A percentile compares a stretch with the other conserved stretches of the same genome.
These are phyloP conservation scores for Atethmia centrago DNA, from an alignment of 2,888 invertebrate genomes.

Conservation along the genomic window DNA sequence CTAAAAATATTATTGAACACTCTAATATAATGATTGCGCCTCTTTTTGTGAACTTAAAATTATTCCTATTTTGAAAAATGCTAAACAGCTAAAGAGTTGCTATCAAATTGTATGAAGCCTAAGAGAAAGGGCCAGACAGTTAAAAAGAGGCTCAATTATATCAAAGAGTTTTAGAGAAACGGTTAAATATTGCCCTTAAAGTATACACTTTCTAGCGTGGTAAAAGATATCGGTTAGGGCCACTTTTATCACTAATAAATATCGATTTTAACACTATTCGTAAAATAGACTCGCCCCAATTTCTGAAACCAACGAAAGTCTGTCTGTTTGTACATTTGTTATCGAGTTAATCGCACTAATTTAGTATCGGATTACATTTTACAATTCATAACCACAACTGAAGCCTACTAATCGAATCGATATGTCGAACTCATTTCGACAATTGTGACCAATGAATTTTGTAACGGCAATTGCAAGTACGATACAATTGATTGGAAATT, in stretches of 20 bases:
- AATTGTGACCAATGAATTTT: slow-evolving; percentile 45
- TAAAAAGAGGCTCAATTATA: neutral
- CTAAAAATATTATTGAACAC: neutral
- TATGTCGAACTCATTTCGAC: slow-evolving; percentile 44
- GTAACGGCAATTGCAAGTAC: slow-evolving; percentile 14
- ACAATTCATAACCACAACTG: slow-evolving; percentile 27
- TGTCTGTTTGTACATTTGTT: neutral
- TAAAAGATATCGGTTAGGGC: slow-evolving; percentile 14
- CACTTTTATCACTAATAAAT: neutral
- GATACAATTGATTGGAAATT: slow-evolving; percentile 23
- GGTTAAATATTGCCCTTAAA: neutral
- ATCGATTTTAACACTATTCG: slow-evolving; percentile 6
- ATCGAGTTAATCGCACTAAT: slow-evolving; percentile 25
- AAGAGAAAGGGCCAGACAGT: neutral
- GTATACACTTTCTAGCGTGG: neutral
- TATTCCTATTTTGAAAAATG: neutral
- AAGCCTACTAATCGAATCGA: slow-evolving; percentile 35
- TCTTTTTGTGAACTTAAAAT: neutral
- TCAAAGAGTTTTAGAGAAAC: neutral
- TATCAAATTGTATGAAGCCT: neutral
- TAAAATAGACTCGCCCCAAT: slow-evolving; percentile 24
- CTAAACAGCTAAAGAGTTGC: neutral
- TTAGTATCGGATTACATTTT: slow-evolving; percentile 39
- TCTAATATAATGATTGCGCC: neutral
- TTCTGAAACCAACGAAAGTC: slow-evolving; percentile 13